Conservation (phyloP, 2,113 vertebrate species). For the Macquaria australasica region DNA sequence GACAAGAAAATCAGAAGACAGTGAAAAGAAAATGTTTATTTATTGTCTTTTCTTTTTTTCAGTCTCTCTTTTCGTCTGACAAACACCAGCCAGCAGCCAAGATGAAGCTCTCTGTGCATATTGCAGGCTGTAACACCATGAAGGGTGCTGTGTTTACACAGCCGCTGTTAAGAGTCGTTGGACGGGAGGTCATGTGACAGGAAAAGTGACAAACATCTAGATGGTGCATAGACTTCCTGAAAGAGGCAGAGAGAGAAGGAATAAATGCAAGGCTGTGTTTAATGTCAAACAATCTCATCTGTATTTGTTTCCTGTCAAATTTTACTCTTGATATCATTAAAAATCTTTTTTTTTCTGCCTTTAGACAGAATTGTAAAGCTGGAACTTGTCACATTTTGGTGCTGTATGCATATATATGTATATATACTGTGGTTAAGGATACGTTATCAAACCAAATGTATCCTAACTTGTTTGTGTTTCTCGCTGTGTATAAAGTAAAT, state of each 20-base stretch:
- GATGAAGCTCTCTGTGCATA: background rate
- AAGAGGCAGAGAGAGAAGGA: conserved; percentile 7
- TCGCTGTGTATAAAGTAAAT: no score
- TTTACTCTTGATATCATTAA: background rate
- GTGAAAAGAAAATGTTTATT: background rate
- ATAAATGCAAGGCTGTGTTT: background rate
- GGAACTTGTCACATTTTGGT: background rate
- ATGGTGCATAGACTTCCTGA: conserved; percentile 51
- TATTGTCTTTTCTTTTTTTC: background rate
- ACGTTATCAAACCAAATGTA: background rate
- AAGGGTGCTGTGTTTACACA: conserved; percentile 23
- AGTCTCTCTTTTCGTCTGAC: background rate
- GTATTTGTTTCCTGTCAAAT: background rate
- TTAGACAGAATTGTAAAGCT: background rate
- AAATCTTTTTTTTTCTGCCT: background rate
- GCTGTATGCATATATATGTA: no score
- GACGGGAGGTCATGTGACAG: conserved; percentile 41
- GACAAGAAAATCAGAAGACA: background rate
- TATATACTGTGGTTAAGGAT: background rate
- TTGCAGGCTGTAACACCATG: background rate
- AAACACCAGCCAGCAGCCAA: background rate
- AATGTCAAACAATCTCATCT: background rate
- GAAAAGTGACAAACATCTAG: conserved; percentile 53
- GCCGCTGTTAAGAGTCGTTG: background rate
- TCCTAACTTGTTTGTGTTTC: background rate